These are phyloP conservation scores for Amazona finschi DNA, from an alignment of 2,797 vertebrate genomes.

Conservation along the genomic window DNA sequence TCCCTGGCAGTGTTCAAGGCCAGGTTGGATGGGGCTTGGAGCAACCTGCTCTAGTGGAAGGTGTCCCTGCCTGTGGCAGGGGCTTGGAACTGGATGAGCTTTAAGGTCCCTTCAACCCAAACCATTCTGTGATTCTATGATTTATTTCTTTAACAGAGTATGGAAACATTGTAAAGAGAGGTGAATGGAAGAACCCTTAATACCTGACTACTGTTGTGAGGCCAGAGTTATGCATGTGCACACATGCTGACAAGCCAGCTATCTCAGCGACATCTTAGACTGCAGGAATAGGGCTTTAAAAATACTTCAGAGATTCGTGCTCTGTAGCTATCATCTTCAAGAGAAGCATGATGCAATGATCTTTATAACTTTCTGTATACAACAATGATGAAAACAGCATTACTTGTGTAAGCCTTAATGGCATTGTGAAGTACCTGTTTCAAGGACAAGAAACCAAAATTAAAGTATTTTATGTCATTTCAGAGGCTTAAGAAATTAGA, in stretches of 20 bases:
- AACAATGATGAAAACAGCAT: background rate
- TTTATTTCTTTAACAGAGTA: background rate
- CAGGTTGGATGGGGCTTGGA: background rate
- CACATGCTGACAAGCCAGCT: conserved; percentile 11
- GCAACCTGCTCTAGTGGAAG: background rate
- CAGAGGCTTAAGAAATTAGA: background rate
- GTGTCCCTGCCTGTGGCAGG: background rate
- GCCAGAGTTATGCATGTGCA: background rate
- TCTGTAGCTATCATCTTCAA: background rate
- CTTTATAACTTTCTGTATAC: background rate
- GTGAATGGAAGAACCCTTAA: background rate
- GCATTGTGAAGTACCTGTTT: background rate
- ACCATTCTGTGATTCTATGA: background rate
- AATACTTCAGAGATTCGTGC: conserved; percentile 19
- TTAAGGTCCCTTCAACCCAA: background rate
- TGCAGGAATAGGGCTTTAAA: conserved; percentile 19
- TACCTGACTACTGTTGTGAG: background rate
- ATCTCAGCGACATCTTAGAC: background rate
- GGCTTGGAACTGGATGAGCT: background rate
- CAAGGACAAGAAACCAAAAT: background rate
- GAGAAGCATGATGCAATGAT: background rate
- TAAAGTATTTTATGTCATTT: background rate
- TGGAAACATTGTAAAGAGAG: background rate
- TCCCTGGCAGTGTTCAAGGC: background rate
- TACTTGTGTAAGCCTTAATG: background rate